Base-by-base conservation (phyloP, 2,797 vertebrate species). In the Zalophus californianus region DNA sequence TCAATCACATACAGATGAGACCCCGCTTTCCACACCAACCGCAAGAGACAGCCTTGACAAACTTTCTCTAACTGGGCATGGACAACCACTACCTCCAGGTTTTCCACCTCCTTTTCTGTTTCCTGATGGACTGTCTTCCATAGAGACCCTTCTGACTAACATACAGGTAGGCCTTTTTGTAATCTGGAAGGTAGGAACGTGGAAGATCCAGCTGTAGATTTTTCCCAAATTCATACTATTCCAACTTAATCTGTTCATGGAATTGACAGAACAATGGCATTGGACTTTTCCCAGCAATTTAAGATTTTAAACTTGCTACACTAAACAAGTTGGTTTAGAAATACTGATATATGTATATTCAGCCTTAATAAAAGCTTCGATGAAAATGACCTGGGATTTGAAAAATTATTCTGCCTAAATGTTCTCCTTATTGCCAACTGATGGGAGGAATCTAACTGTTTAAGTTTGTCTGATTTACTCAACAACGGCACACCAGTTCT, bases 131-230 rank as follows among this genome's bases (percentile, higher is more conserved):
- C 94, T 99, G 98, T 99, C 99, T 97, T 99, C 99, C 98, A 99
- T 99, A 99, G 99, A 99, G 99, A 99, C 99, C 78, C 99, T 99
- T 93, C 99, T 99, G 98, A 99, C 99, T 98, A 99, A 99, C 98
- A 99, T 99, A 98, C 99, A 99, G 99, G 99, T 99, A 99, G 98
- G 99, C 83, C 97, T 99, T 97, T 97, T 68, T 92, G 91, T 68
- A 94, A 82, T 96, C 94, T 94, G 96, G 44, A 80, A 91, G 91
- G 97, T 97, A 98, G 50, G 15, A 90, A 94, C 79, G 70, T 70
- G 86, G 27, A 97, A 77, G 60, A 97, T 35, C 83, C 93, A 96
- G 68, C 87, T 92, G n/a, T 84, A 93, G 89, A 88, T 95, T 97
- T 97, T 95, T 94, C 86, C 88, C 92, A 96, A 97, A 97, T 96